A percentile compares a stretch with the other conserved stretches of the same genome.
These are phyloP conservation scores for Drosophila ustulata DNA, from an alignment of 2,888 invertebrate species.

Conservation along the genomic window DNA sequence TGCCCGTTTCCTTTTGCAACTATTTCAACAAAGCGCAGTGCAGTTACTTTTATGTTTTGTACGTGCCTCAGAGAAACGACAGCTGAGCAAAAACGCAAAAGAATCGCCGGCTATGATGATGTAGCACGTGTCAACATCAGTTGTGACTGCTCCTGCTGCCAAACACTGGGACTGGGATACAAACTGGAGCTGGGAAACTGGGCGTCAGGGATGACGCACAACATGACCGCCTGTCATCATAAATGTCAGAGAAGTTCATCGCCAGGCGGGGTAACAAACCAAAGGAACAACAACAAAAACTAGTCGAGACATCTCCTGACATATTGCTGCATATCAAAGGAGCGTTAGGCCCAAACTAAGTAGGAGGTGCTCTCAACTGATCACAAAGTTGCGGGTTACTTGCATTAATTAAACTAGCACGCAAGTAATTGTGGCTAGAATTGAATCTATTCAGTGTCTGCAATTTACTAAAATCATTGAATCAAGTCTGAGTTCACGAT, in stretches of 20 bases:
- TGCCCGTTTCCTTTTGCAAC: conserved; percentile 71
- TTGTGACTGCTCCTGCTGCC: conserved; percentile 36
- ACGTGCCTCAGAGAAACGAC: conserved; percentile 69
- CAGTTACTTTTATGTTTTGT: conserved; percentile 79
- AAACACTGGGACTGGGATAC: not conserved
- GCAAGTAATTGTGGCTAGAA: not conserved
- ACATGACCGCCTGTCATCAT: conserved; percentile 76
- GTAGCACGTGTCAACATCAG: conserved; percentile 80
- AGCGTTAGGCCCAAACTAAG: conserved; percentile 5
- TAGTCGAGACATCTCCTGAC: conserved; percentile 37
- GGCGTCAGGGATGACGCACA: conserved; percentile 27
- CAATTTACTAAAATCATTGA: no score
- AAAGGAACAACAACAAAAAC: conserved; percentile 24
- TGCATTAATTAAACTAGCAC: not conserved
- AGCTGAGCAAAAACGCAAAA: conserved; percentile 54
- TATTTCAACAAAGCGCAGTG: conserved; percentile 80
- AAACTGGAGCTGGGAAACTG: conserved; percentile 8
- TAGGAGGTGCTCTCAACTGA: not conserved
- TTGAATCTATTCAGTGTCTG: no score
- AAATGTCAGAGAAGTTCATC: conserved; percentile 61
- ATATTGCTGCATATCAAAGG: conserved; percentile 51
- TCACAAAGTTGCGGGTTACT: not conserved
- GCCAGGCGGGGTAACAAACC: conserved; percentile 15
- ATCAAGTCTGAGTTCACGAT: no score
- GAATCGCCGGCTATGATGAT: conserved; percentile 76